Evolutionary conservation across 2,113 vertebrate species (phyloP).

Genomic region (Patagioenas fasciata): DNA sequence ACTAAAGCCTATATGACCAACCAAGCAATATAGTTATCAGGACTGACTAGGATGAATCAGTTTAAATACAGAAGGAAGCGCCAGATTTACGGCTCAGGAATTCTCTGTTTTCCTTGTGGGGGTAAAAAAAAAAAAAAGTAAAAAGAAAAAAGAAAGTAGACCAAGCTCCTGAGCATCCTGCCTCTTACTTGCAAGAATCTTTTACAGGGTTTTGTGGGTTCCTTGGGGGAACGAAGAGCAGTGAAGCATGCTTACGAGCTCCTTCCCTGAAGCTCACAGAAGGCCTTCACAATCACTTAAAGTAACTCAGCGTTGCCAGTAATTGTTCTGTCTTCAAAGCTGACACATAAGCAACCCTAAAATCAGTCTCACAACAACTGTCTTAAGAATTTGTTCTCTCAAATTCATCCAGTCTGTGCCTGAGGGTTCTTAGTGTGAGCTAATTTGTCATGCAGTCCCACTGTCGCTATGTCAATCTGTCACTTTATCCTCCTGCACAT

Average conservation of each 20-base stretch:
- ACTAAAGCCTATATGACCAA: not conserved
- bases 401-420: not conserved
- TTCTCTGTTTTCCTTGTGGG: not conserved
- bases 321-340: not conserved
- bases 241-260: not conserved
- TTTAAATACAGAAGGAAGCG: not conserved
- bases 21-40: not conserved
- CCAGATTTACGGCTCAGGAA: not conserved
- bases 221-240: not conserved
- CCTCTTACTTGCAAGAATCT: not conserved
- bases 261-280: not conserved
- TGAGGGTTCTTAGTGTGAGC: not conserved
- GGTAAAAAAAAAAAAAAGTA: not conserved
- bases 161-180: not conserved
- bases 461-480: not conserved
- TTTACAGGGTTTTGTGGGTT: not conserved
- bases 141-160: not conserved
- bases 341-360: not conserved
- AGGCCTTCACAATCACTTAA: not conserved
- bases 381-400: not conserved
- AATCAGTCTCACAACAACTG: not conserved
- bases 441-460: not conserved
- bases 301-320: not conserved
- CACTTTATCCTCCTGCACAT: not conserved
- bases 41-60: not conserved